Evolutionary conservation across 2,888 invertebrate genomes (phyloP).

Genomic region (Steinernema scapterisci): DNA sequence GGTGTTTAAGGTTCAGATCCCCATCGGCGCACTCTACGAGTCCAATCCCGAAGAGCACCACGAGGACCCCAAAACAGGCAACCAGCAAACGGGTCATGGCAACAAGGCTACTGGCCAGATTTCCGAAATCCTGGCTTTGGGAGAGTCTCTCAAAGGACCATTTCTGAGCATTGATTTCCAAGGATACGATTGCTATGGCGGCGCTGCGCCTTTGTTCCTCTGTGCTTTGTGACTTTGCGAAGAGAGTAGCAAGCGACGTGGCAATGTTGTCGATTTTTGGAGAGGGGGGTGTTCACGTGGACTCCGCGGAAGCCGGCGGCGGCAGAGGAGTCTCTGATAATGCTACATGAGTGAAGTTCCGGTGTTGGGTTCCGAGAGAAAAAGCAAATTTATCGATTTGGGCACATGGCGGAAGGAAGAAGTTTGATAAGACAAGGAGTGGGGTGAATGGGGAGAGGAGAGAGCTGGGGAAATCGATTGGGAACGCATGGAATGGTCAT

Average conservation of each 20-base stretch:
- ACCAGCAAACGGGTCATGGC: not conserved
- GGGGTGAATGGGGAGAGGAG: no score
- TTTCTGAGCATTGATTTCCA: not conserved
- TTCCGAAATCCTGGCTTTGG: not conserved
- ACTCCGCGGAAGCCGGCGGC: no score
- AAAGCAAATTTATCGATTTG: not conserved
- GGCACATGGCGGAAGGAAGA: not conserved
- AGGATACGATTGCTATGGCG: conserved; percentile 8
- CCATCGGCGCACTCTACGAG: not conserved
- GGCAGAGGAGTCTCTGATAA: no score
- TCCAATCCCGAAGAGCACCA: not conserved
- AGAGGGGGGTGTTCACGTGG: conserved; percentile 3
- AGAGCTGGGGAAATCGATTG: no score
- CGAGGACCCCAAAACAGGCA: not conserved
- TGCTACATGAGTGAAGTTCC: not conserved
- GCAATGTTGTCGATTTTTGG: no score
- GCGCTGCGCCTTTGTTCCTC: not conserved
- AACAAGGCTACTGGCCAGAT: not conserved
- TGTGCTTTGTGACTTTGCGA: not conserved
- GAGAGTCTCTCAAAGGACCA: not conserved
- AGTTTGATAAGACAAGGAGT: not conserved
- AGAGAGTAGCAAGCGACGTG: conserved; percentile 7
- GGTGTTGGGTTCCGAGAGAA: not conserved
- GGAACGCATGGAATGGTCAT: no score
- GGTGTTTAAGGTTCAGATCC: not conserved